Conservation (phyloP, 2,113 vertebrate species). For the Chamaea fasciata region DNA sequence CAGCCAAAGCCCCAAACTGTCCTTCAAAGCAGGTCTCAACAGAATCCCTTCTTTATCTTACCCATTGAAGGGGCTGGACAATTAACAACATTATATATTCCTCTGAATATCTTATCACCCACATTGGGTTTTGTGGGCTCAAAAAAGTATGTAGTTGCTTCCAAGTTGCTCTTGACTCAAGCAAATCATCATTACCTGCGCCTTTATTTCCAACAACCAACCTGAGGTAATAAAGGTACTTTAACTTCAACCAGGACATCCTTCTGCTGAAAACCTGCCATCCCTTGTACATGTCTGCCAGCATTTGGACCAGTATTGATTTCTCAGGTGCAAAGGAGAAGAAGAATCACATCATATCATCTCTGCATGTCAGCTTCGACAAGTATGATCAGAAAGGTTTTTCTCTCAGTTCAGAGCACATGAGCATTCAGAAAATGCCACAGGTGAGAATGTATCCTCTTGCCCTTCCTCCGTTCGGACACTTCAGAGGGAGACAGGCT, state of each 20-base stretch:
- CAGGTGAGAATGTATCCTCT: neutral
- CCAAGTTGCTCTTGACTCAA: neutral
- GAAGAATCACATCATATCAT: neutral
- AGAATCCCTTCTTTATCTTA: neutral
- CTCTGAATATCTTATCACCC: neutral
- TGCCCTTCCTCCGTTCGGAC: neutral
- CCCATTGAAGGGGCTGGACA: neutral
- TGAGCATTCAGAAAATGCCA: neutral
- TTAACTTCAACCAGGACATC: neutral
- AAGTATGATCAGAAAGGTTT: neutral
- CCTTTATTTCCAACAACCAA: neutral
- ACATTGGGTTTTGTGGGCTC: neutral
- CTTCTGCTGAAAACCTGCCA: neutral
- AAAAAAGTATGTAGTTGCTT: neutral
- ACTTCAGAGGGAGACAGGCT: neutral
- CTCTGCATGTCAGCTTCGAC: neutral
- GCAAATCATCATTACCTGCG: neutral
- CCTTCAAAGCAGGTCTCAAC: neutral
- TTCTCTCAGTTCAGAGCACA: neutral
- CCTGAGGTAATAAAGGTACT: neutral
- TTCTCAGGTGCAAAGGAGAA: neutral
- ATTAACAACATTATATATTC: neutral
- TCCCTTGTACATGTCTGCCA: neutral
- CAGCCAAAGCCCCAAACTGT: neutral
- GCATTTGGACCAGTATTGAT: neutral